Evolutionary conservation across 2,797 vertebrate genomes (phyloP).

Genomic region (Limosa lapponica): DNA sequence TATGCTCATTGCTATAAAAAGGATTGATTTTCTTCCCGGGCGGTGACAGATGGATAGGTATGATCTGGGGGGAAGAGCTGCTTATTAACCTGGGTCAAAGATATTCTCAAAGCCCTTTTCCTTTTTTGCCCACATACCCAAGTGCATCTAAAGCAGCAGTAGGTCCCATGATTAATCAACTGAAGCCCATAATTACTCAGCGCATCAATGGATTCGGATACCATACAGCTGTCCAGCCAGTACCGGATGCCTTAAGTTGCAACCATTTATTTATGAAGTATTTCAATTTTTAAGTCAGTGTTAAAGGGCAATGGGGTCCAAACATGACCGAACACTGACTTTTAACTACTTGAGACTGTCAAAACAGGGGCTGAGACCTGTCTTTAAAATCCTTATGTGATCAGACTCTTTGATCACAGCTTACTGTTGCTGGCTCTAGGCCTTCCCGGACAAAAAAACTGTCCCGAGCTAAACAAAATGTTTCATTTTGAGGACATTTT

Average conservation of each 20-base stretch:
- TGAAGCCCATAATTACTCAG: neutral
- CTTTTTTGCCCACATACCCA: neutral
- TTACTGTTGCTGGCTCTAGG: neutral
- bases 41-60: neutral
- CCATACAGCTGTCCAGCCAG: neutral
- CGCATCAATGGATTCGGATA: neutral
- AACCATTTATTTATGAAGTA: neutral
- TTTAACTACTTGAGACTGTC: neutral
- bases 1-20: neutral
- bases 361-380: neutral
- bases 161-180: neutral
- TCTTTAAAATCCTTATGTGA: neutral
- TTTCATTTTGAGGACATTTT: neutral
- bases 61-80: neutral
- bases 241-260: neutral
- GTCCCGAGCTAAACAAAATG: neutral
- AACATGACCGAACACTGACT: neutral
- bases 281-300: neutral
- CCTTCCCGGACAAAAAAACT: neutral
- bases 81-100: neutral
- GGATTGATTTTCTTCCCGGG: constrained; percentile 2
- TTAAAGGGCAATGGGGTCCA: neutral
- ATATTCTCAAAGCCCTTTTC: neutral
- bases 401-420: neutral
- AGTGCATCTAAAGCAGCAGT: neutral